Evolutionary conservation across 2,888 invertebrate genomes (phyloP), one percentile per base, ranked within the genome.

Genomic region (Fabriciana adippe): DNA sequence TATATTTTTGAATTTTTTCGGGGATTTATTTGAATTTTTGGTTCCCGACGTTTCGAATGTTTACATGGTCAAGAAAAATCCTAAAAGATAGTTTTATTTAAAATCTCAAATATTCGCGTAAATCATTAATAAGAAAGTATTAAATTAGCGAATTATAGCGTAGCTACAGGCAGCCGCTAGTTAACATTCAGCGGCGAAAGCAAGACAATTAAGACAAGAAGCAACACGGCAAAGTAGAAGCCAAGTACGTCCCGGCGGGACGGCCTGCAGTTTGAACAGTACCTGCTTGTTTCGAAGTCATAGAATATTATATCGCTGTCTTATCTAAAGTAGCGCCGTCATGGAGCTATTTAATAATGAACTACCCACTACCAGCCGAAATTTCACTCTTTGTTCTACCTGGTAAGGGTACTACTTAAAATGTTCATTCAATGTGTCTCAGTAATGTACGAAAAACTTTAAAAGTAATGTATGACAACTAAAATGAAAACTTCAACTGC

Each of bases 261-360:
- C 47, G 26, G 26, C 15, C 45, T 3, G 41, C 35, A 14, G 57
- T 21, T 45, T 21, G 5, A 31, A 13, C 60, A 14, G 31, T 16
- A 41, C 18, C 64, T 16, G 55, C 63, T 55, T 55, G 63, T 64
- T 56, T 18, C 47, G 16, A 55, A 64, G 16, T 64, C 64, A 55
- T 55, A 55, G 64, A 64, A 64, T 56, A 64, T 64, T 64, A 55
- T 41, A 64, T 55, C 14, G 55, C 54, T 56, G 48, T 48, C 55
- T 64, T 48, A 26, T 48, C 16, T 41, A 54, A 48, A 55, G 16
- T 55, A 26, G 14, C 48, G 26, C 35, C 18, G 35, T n/a, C 47
- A 55, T 48, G 55, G 14, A 64, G 16, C 55, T n/a, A 31, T 26
- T 55, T 54, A 47, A 64, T 55, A 31, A 55, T 48, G 31, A 48